Conservation (phyloP, 2,113 vertebrate genomes). For the Zosterops borbonicus region DNA sequence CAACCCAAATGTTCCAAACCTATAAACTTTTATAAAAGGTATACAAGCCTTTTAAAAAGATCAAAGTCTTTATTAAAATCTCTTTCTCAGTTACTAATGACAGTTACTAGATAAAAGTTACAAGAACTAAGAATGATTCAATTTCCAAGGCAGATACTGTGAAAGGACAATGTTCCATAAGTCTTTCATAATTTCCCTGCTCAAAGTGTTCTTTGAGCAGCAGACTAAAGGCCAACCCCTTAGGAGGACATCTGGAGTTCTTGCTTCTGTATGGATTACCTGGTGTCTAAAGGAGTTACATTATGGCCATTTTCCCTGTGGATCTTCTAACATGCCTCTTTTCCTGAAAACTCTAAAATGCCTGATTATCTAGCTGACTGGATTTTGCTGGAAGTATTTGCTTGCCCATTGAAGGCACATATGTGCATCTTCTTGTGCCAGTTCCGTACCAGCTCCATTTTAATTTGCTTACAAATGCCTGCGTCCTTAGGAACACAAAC, state of each 20-base stretch:
- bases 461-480: neutral
- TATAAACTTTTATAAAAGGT: neutral
- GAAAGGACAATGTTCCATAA: neutral
- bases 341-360: neutral
- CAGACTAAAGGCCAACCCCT: neutral
- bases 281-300: neutral
- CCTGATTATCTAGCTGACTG: neutral
- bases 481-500: neutral
- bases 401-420: accelerated
- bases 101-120: neutral
- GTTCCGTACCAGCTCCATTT: neutral
- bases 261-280: neutral
- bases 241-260: neutral
- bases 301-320: neutral
- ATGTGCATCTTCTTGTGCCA: neutral
- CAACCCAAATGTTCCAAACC: neutral
- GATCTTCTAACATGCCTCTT: neutral
- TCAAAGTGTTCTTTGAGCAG: accelerated
- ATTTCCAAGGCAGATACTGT: neutral
- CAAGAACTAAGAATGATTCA: neutral
- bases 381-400: neutral
- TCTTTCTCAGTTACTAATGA: neutral
- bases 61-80: neutral
- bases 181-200: neutral
- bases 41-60: neutral